Base-by-base conservation (phyloP, 2,797 vertebrate species). In the Bovichtus variegatus region DNA sequence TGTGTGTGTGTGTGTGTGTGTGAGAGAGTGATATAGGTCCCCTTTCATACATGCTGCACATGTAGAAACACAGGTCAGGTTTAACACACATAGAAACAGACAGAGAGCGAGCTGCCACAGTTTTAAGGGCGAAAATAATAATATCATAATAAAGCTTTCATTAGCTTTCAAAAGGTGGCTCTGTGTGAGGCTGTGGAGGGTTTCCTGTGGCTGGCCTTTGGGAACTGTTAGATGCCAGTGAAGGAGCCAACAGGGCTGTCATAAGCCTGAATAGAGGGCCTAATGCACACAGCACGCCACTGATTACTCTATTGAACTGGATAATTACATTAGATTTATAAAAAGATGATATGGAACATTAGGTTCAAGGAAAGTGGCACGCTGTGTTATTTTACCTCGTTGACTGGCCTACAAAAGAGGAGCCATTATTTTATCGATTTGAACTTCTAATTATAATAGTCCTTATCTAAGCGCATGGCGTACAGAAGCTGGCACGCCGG, bases 101-200 rank as follows among this genome's bases (percentile, higher is more conserved):
- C 15, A 40, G 38, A 19, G 57, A 69, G 67, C n/a, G 2, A 54
- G 68, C 67, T 25, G 69, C 59, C 64, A 50, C 68, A 58, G 59
- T 78, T 86, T 84, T 77, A 87, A 78, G 57, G 66, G 75, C 72
- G 70, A 91, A 89, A 89, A 92, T 89, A 84, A 88, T 90, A 89
- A 89, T 74, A 87, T 89, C 78, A 94, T 90, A 92, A 90, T 90
- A 90, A 89, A 89, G 81, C 91, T 92, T 93, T 94, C 88, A 92
- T 91, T 87, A 78, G 84, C 75, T 89, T 87, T 93, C 78, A n/a
- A 94, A 94, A 92, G 91, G 90, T 81, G 86, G 73, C 88, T 90
- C 87, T 91, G 91, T 94, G 82, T 86, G 87, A 77, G 81, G 77
- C 87, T 85, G 87, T 36, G n/a, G 63, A 79, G 72, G 79, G 71